Base-by-base conservation (phyloP, 1,140 invertebrate genomes). In the Idris sp. region DNA sequence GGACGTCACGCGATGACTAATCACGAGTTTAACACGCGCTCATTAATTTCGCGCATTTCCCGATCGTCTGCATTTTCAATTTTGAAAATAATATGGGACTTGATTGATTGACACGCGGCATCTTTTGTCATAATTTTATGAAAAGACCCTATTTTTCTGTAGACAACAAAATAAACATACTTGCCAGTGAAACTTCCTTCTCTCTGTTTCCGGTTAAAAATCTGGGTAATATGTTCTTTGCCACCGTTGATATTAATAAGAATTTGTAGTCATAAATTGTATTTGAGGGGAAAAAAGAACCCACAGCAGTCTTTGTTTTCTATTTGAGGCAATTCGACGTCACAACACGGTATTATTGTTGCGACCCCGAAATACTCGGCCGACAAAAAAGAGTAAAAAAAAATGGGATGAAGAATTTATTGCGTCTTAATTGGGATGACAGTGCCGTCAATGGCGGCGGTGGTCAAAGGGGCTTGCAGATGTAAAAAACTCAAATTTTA, bases 401-500 rank as follows among this genome's bases (percentile, higher is more conserved):
- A 68, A 77, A 78, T 69, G 78, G 59, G 54, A 71, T 59, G 76
- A 76, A 75, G 59, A 77, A 67, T 86, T 85, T 85, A 86, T 58
- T 77, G 74, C 75, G 46, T 83, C 79, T 84, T 87, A 87, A 87
- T 86, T 86, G 82, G 82, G 81, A 83, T 81, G 81, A 86, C 83
- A 86, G 83, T 85, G 84, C 86, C 82, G 82, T 87, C 84, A 85
- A 84, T 85, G 81, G 83, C 84, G 83, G 83, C 74, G 44, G 62
- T 44, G 68, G 28, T 67, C 71, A 84, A 82, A 84, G 81, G 46
- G 61, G 76, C 67, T 82, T 79, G 83, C 76, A 79, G 82, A 78
- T 86, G 84, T 87, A 87, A 85, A n/a, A n/a, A 87, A 77, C 83
- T 71, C 19, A 69, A 67, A 84, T 84, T 87, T 86, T 87, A 87